Base-by-base conservation (phyloP, 2,113 vertebrate genomes). In the Rhadina sibilatrix region DNA sequence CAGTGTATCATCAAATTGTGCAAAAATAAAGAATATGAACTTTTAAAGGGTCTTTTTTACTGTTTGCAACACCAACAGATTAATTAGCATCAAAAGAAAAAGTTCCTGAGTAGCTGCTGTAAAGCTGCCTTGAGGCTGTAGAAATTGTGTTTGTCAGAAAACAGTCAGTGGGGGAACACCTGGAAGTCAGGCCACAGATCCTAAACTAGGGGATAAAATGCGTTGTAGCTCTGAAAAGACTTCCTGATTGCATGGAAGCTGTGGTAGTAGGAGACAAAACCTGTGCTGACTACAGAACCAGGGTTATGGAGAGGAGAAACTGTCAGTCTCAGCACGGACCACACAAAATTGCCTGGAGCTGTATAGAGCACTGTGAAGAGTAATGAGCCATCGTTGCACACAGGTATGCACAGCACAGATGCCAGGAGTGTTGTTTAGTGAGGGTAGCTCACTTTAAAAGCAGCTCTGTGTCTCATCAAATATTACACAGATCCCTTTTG, bases 151-250 rank as follows among this genome's bases (percentile, higher is more conserved):
- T 81, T 63, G 52, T 28, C 52, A 70, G 40, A 35, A 12, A 86
- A 23, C 10, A 68, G 6, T 31, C 18, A 0, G 3, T 0, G 2
- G 5, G 11, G 25, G 5, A 6, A 72, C 30, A 15, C 24, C 25
- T 60, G 56, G 12, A 84, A 82, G 50, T 46, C 65, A 71, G 37
- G 14, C 35, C n/a, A 81, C 25, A 66, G 52, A 50, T 33, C 57
- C 37, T 78, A 65, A 80, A 92, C 61, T 37, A 68, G 4, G 4
- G 37, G 22, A 60, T 92, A 53, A 89, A 86, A 68, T 37, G 49
- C n/a, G 19, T 28, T 7, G 1, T 30, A 47, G 15, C 28, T 78
- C 44, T 87, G 53, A 56, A 79, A 87, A 75, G 12, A 28, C 64
- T 56, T 75, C 78, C 30, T 71, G 72, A 64, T 84, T 7, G 1